phyloP scores from a whole-genome alignment of 2,797 vertebrate genomes.

The Echiichthys vipera region DNA sequence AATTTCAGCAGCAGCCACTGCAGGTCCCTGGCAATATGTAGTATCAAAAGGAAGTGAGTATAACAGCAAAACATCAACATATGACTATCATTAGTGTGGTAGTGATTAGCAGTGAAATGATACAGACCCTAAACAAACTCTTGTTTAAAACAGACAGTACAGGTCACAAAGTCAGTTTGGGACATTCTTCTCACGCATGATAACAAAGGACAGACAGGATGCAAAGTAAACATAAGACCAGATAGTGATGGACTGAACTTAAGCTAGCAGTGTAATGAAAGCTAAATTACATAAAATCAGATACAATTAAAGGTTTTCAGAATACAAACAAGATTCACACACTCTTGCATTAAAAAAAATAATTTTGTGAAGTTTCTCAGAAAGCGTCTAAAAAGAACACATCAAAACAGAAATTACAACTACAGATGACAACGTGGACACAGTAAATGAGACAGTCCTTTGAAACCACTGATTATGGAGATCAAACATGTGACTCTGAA shows the following conservation, averaged over 20 bases:
- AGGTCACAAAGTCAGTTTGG: conserved; percentile 8
- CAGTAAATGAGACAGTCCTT: background rate
- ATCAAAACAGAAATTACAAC: background rate
- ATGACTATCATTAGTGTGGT: conserved; percentile 12
- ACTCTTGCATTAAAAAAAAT: conserved; percentile 11
- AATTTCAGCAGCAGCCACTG: background rate
- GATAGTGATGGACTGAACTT: conserved; percentile 4
- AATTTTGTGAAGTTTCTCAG: background rate
- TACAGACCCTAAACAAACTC: background rate
- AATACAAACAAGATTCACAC: conserved; percentile 18
- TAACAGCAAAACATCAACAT: conserved; percentile 11
- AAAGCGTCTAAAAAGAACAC: background rate
- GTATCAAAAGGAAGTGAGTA: background rate
- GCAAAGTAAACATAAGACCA: conserved; percentile 19
- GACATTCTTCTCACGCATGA: conserved; percentile 26
- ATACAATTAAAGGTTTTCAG: conserved; percentile 18
- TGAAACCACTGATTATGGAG: conserved; percentile 20
- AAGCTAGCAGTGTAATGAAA: conserved; percentile 21
- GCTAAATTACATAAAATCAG: conserved; percentile 42
- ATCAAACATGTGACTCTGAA: conserved; percentile 12
- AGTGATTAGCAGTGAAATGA: conserved; percentile 14
- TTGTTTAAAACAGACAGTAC: conserved; percentile 24
- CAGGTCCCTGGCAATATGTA: background rate
- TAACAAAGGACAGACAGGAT: conserved; percentile 26
- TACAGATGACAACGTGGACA: background rate